phyloP scores from a whole-genome alignment of 2,797 vertebrate species.

The Heteromormyrus szaboi region DNA sequence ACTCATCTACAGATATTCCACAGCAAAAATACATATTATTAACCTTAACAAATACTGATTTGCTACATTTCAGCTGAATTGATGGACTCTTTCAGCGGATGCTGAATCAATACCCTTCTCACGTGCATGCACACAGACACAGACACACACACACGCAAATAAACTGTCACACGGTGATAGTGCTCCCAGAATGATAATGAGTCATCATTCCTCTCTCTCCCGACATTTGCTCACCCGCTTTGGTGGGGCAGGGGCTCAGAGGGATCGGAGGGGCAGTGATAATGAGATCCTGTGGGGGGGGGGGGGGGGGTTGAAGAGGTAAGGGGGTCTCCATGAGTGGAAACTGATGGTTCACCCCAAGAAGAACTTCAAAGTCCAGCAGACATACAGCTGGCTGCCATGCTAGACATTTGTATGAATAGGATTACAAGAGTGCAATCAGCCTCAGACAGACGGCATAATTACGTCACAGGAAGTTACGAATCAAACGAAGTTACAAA shows the following conservation, averaged over 20 bases:
- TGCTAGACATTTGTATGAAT: not conserved
- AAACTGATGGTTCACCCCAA: constrained; percentile 14
- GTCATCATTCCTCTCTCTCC: not conserved
- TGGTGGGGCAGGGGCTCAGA: not conserved
- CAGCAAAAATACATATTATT: not conserved
- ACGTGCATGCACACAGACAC: not conserved
- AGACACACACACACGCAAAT: not conserved
- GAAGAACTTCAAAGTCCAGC: not conserved
- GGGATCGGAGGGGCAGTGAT: not conserved
- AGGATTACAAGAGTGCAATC: not conserved
- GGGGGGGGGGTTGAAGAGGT: not conserved
- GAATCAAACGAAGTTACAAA: not conserved
- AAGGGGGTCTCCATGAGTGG: constrained; percentile 14
- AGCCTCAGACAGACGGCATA: not conserved
- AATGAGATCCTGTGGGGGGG: not conserved
- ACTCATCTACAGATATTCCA: not conserved
- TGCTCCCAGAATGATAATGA: constrained; percentile 1
- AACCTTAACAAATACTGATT: not conserved
- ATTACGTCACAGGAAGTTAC: not conserved
- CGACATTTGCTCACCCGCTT: not conserved
- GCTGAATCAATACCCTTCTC: constrained; percentile 5
- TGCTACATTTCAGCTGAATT: not conserved
- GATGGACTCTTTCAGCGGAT: not conserved
- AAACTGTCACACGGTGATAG: not conserved
- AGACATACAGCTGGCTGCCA: not conserved